Evolutionary conservation across 1,140 invertebrate species (phyloP).

Genomic region (Delia radicum): DNA sequence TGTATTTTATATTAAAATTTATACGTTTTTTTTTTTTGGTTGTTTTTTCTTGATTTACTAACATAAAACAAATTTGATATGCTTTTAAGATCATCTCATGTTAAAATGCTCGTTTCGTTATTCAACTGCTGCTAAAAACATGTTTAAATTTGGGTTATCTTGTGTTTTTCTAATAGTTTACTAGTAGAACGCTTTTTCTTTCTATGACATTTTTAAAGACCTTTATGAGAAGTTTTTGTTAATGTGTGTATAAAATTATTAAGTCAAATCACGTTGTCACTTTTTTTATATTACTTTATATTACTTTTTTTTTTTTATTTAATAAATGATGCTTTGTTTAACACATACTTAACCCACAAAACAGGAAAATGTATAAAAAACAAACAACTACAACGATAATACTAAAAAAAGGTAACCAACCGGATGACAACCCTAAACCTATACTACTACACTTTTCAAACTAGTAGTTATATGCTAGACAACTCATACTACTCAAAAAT

Average conservation of each 20-base stretch:
- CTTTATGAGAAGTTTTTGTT: not conserved
- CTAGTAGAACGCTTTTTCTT: not conserved
- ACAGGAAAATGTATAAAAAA: not conserved
- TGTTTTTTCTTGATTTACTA: not conserved
- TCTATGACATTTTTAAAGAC: no score
- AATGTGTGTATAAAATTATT: not conserved
- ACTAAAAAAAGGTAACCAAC: not conserved
- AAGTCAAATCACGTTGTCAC: constrained; percentile 3
- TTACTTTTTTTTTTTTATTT: not conserved
- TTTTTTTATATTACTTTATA: not conserved
- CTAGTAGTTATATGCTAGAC: not conserved
- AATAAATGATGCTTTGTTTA: constrained; percentile 2
- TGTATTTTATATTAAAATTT: not conserved
- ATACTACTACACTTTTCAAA: not conserved
- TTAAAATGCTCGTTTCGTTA: not conserved
- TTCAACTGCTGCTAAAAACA: no score
- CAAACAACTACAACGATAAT: not conserved
- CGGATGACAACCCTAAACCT: constrained; percentile 1
- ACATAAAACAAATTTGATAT: not conserved
- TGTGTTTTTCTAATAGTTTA: not conserved
- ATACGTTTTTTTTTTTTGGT: not conserved
- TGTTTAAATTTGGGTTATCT: no score
- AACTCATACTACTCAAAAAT: not conserved
- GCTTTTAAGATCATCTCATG: not conserved
- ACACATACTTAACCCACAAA: constrained; percentile 4